These are phyloP conservation scores for Lycia hirtaria DNA, from an alignment of 2,888 invertebrate genomes.

Conservation along the genomic window DNA sequence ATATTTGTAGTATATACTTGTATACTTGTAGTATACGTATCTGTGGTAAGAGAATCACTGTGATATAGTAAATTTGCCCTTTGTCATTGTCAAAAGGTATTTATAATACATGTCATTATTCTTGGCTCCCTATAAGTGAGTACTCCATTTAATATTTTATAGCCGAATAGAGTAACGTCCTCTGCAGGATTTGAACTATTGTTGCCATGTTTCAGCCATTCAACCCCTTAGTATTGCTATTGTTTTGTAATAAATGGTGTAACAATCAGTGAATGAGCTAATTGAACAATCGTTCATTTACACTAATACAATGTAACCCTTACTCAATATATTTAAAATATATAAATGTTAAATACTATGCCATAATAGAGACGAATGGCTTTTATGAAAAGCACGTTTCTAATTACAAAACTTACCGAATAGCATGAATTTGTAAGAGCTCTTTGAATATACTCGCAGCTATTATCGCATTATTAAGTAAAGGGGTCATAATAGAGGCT, in stretches of 20 bases:
- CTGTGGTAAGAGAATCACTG: too few relatives aligned
- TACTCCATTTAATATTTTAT: neutral
- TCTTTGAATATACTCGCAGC: conserved; percentile 44
- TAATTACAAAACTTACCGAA: conserved; percentile 48
- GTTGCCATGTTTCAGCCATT: conserved; percentile 19
- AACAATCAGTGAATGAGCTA: conserved; percentile 20
- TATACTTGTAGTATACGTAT: too few relatives aligned
- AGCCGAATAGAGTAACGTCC: conserved; percentile 9
- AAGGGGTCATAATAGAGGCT: conserved; percentile 46
- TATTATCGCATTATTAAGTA: conserved; percentile 60
- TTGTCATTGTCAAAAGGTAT: too few relatives aligned
- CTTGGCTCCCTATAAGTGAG: neutral
- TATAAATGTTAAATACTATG: conserved; percentile 1
- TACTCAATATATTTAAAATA: conserved; percentile 20
- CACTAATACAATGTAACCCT: conserved; percentile 15
- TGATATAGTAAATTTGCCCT: too few relatives aligned
- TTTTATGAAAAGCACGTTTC: conserved; percentile 29
- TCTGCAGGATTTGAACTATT: conserved; percentile 15
- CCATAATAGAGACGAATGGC: conserved; percentile 14
- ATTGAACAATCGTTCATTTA: conserved; percentile 23
- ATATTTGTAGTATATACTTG: too few relatives aligned
- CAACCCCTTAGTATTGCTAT: conserved; percentile 16
- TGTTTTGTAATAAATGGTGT: conserved; percentile 28
- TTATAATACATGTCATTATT: neutral
- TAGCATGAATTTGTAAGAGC: conserved; percentile 46